Base-by-base conservation (phyloP, 92 coral and sea anemone genomes). In the Parazoanthus darwini region DNA sequence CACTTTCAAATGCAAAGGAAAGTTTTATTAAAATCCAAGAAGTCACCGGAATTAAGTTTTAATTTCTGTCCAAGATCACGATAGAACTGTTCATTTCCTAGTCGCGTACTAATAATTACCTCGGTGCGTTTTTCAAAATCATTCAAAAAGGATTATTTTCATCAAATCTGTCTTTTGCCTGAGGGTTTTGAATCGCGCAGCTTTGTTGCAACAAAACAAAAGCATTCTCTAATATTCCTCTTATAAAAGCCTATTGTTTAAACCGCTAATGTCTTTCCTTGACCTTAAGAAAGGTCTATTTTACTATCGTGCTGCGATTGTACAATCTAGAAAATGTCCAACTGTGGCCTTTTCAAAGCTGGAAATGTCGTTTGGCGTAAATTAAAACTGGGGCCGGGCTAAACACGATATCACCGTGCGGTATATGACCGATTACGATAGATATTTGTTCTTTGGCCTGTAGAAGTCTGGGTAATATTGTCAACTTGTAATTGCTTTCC, bases 401-500 rank as follows among this genome's bases (percentile, higher is more conserved):
- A 82, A 54, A 81, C 58, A 66, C 72, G 77, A 71, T 71, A 14
- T 67, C 68, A 50, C 81, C 50, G 20, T 88, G 79, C 88, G 89
- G 88, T 88, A 86, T 72, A 86, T 93, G 90, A 93, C 88, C 91
- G 95, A 89, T 94, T 72, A 86, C 92, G 90, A 93, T 90, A 93
- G 95, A 89, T 94, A 91, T 94, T 92, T 84, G 92, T 93, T 48
- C 91, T 78, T 56, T 35, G 16, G 91, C 42, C 94, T 80, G 92
- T 89, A 76, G 93, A 80, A 48, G 91, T 88, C 91, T 44, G 50
- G 80, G 75, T 67, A 73, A 83, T 88, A 91, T 93, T 95, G 98
- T 90, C 74, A 76, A 89, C 78, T 89, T 92, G 78, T 89, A 93
- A 90, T 92, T 92, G 78, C 90, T 90, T 93, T 91, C 82, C 79